phyloP scores from a whole-genome alignment of 2,797 vertebrate species.

The Halcyon badia region DNA sequence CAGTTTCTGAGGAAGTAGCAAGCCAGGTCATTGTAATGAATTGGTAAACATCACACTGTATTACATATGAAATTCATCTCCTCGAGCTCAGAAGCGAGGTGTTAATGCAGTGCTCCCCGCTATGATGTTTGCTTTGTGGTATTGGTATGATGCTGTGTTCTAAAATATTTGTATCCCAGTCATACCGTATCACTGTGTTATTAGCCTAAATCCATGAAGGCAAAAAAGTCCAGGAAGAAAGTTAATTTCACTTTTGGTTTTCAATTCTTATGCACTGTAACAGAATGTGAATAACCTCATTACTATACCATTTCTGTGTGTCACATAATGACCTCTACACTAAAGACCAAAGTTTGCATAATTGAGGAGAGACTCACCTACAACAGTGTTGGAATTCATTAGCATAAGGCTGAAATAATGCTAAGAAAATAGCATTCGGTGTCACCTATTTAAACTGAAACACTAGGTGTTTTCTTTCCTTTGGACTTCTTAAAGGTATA shows the following conservation, averaged over 20 bases:
- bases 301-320: constrained; percentile 70
- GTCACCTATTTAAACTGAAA: constrained; percentile 28
- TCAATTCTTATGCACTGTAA: constrained; percentile 70
- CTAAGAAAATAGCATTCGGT: constrained; percentile 45
- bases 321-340: constrained; percentile 77
- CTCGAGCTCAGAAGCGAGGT: not conserved
- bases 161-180: not conserved
- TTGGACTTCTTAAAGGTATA: constrained; percentile 14
- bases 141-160: not conserved
- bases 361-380: constrained; percentile 70
- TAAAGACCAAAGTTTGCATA: constrained; percentile 74
- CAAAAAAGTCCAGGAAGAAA: constrained; percentile 54
- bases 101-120: constrained; percentile 41
- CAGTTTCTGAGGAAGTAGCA: constrained; percentile 44
- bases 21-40: constrained; percentile 54
- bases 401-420: constrained; percentile 47
- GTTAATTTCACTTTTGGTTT: constrained; percentile 74
- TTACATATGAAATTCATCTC: constrained; percentile 54
- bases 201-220: constrained; percentile 55
- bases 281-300: constrained; percentile 79
- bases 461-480: not conserved
- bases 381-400: constrained; percentile 49
- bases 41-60: constrained; percentile 63
- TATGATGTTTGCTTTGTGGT: constrained; percentile 58
- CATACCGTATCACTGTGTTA: constrained; percentile 17